phyloP scores from a whole-genome alignment of 1,140 invertebrate genomes.

The Goniozus legneri region DNA sequence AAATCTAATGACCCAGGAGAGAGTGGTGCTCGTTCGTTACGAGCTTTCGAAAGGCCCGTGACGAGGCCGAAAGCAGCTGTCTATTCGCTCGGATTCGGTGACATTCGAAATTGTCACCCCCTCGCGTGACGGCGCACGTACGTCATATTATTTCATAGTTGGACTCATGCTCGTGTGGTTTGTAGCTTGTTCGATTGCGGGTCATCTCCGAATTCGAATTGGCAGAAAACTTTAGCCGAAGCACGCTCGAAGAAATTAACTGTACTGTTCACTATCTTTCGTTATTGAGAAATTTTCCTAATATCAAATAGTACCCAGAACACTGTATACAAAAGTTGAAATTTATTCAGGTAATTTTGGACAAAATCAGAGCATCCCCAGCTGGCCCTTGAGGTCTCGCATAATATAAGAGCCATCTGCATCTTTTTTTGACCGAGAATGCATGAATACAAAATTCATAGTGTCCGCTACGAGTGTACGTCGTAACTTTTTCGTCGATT shows the following conservation, averaged over 20 bases:
- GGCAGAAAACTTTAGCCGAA: too few species aligned
- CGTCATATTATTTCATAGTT: too few species aligned
- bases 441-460: slow-evolving; percentile 37
- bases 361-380: slow-evolving; percentile 12
- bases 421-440: slow-evolving; percentile 38
- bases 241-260: too few species aligned
- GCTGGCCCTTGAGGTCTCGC: slow-evolving; percentile 20
- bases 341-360: neutral
- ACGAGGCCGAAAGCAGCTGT: slow-evolving; percentile 9
- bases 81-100: neutral
- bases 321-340: too few species aligned
- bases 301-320: too few species aligned
- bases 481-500: too few species aligned
- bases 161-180: too few species aligned
- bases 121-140: neutral
- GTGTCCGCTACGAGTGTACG: too few species aligned
- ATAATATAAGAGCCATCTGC: slow-evolving; percentile 40
- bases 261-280: too few species aligned
- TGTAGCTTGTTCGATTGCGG: too few species aligned
- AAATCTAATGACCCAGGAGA: slow-evolving; percentile 4
- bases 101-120: neutral
- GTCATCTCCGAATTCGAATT: too few species aligned
- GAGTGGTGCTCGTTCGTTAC: neutral
- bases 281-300: too few species aligned
- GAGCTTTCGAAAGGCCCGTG: slow-evolving; percentile 18